A percentile compares a stretch with the other conserved stretches of the same genome.
Evolutionary conservation across 2,113 vertebrate species (phyloP).

Genomic region (Rhagologus leucostigma): DNA sequence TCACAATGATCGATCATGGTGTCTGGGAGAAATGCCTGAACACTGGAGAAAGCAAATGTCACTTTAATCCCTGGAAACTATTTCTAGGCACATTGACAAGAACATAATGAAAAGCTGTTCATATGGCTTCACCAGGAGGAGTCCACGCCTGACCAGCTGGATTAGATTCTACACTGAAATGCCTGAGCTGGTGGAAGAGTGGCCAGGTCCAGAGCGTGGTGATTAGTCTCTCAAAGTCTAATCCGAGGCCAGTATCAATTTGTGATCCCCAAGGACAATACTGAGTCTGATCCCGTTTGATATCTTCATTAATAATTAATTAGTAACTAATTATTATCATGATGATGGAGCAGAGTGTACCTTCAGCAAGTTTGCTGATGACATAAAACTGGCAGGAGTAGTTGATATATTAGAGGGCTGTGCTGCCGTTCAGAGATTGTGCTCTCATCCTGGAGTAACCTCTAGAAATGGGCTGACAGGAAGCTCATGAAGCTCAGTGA

Average conservation of each 20-base stretch:
- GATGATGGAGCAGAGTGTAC: neutral
- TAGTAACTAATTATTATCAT: neutral
- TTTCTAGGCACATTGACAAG: neutral
- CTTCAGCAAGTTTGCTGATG: neutral
- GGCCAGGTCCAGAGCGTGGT: too few relatives aligned
- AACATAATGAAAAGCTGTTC: neutral
- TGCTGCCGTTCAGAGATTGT: neutral
- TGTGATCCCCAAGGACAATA: neutral
- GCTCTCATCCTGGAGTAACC: neutral
- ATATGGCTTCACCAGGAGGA: neutral
- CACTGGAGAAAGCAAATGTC: neutral
- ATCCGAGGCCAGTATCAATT: fast-evolving
- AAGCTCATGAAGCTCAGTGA: neutral
- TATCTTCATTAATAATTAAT: neutral
- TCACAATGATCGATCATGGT: neutral
- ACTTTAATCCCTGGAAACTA: neutral
- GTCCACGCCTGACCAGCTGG: neutral
- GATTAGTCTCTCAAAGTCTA: neutral
- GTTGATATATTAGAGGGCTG: neutral
- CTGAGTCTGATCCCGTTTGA: neutral
- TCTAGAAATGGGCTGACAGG: neutral
- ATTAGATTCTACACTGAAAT: neutral
- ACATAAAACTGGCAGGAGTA: neutral
- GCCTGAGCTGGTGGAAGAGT: neutral
- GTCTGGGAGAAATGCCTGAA: neutral